phyloP scores from a whole-genome alignment of 2,113 vertebrate species.

The Mus spicilegus region DNA sequence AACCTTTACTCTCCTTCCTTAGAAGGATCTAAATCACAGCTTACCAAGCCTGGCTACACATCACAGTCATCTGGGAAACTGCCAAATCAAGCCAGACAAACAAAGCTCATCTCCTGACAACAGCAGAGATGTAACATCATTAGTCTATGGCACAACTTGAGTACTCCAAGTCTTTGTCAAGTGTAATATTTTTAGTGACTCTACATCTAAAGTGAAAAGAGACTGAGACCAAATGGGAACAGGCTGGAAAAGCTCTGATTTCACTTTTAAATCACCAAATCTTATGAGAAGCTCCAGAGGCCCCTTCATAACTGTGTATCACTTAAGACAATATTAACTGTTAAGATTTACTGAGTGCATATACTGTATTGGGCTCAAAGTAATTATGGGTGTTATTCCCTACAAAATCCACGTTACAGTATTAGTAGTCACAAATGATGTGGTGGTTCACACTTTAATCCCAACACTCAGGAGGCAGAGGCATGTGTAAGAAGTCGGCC shows the following conservation, averaged over 20 bases:
- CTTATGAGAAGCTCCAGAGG: not conserved
- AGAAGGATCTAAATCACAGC: not conserved
- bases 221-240: not conserved
- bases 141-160: not conserved
- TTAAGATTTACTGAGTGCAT: not conserved
- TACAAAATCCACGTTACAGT: constrained; percentile 16
- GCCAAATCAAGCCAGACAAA: not conserved
- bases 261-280: constrained; percentile 22
- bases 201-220: constrained; percentile 11
- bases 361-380: not conserved
- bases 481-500: not conserved
- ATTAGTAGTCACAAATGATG: constrained; percentile 17
- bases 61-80: not conserved
- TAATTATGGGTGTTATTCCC: not conserved
- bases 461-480: not conserved
- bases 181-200: constrained; percentile 6
- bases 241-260: not conserved
- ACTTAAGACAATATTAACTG: not conserved
- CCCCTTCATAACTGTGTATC: not conserved
- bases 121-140: not conserved
- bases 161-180: not conserved
- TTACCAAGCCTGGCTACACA: not conserved
- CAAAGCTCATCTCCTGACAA: not conserved
- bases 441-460: not conserved
- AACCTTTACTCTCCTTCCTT: not conserved